Conservation (phyloP, 2,113 vertebrate species). For the Alosa alosa region DNA sequence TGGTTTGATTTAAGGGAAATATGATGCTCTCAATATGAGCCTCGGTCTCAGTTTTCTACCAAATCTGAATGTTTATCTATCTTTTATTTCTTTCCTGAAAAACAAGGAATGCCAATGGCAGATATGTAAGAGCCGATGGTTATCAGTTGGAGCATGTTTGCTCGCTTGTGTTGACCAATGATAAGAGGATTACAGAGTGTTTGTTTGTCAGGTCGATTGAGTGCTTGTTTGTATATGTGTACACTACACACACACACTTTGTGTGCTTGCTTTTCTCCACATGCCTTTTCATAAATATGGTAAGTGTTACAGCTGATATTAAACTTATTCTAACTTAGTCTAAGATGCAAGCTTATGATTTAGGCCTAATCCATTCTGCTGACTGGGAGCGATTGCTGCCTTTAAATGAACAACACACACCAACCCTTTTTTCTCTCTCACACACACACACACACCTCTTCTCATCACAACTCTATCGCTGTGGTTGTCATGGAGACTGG, state of each 20-base stretch:
- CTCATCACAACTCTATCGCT: not conserved
- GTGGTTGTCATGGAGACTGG: constrained; percentile 13
- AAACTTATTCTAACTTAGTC: not conserved
- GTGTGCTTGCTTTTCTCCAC: not conserved
- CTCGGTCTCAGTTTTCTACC: not conserved
- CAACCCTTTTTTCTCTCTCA: not conserved
- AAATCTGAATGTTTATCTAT: not conserved
- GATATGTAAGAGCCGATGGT: not conserved
- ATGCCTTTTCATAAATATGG: not conserved
- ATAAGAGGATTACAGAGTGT: constrained; percentile 6
- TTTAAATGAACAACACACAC: not conserved
- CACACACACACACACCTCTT: not conserved
- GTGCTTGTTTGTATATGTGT: constrained; percentile 4
- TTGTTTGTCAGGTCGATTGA: not conserved
- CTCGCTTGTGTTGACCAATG: not conserved
- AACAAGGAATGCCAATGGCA: not conserved
- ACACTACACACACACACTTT: not conserved
- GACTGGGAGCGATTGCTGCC: not conserved
- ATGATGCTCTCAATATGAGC: too few relatives aligned
- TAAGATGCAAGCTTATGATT: not conserved
- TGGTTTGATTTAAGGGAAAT: not conserved
- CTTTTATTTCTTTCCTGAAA: not conserved
- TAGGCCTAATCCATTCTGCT: not conserved
- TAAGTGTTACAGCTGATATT: not conserved
- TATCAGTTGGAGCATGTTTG: not conserved